phyloP scores from a whole-genome alignment of 1,140 invertebrate species.

The Drosophila grimshawi region DNA sequence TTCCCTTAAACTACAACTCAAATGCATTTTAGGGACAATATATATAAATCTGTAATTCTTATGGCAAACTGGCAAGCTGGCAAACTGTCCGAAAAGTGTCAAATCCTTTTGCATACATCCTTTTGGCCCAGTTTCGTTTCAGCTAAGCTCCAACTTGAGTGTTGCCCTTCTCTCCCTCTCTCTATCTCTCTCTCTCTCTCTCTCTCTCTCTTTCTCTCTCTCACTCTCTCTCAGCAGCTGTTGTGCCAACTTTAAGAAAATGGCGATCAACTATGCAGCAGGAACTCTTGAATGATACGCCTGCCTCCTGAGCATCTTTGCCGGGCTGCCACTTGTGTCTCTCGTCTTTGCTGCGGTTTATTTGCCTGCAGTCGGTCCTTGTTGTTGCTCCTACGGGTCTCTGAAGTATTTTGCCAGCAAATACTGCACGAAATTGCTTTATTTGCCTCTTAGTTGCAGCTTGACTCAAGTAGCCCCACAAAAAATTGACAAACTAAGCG shows the following conservation, averaged over 20 bases:
- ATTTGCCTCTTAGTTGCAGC: slow-evolving; percentile 39
- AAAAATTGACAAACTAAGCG: slow-evolving; percentile 25
- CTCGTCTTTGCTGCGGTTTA: slow-evolving; percentile 34
- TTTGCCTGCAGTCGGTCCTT: slow-evolving; percentile 31
- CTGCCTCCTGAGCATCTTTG: slow-evolving; percentile 7
- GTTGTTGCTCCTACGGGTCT: slow-evolving; percentile 19
- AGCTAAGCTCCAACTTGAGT: slow-evolving; percentile 35
- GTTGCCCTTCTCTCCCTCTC: slow-evolving; percentile 1
- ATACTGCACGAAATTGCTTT: slow-evolving; percentile 50
- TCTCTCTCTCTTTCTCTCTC: not conserved
- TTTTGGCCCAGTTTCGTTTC: slow-evolving; percentile 16
- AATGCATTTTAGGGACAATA: slow-evolving; percentile 18
- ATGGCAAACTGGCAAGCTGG: slow-evolving; percentile 6
- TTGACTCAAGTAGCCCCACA: slow-evolving; percentile 28
- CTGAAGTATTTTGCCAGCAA: slow-evolving; percentile 37
- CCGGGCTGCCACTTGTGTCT: slow-evolving; percentile 1
- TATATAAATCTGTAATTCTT: slow-evolving; percentile 47
- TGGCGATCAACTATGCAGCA: slow-evolving; percentile 18
- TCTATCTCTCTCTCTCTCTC: not conserved
- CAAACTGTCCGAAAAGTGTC: slow-evolving; percentile 47
- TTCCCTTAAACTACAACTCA: slow-evolving; percentile 3
- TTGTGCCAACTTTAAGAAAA: slow-evolving; percentile 24
- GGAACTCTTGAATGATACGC: slow-evolving; percentile 14
- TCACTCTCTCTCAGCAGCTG: slow-evolving; percentile 10
- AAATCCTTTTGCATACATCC: slow-evolving; percentile 41